These are phyloP conservation scores for Pseudois nayaur DNA, from an alignment of 2,113 vertebrate species.

Conservation along the genomic window DNA sequence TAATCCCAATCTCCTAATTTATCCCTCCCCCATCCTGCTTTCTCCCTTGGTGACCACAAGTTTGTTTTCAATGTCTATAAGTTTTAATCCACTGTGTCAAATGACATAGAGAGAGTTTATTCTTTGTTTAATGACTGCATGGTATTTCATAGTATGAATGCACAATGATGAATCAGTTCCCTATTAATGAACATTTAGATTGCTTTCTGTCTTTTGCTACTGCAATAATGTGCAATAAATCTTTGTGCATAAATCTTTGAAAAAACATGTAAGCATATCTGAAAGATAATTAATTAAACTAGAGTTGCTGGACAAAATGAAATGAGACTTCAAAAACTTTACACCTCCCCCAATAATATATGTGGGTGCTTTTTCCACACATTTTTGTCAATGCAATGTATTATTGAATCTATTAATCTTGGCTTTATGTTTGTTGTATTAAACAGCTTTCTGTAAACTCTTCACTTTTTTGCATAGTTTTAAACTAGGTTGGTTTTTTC, in stretches of 20 bases:
- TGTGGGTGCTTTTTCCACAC: neutral
- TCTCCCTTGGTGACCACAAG: neutral
- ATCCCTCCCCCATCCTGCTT: neutral
- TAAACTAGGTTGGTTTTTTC: neutral
- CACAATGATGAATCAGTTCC: neutral
- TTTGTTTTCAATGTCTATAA: neutral
- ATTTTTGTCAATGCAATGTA: neutral
- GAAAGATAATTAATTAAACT: neutral
- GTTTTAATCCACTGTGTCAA: neutral
- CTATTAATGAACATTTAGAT: neutral
- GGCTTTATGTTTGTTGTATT: neutral
- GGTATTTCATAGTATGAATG: neutral
- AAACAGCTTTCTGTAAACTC: neutral
- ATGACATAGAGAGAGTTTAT: neutral
- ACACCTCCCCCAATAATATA: neutral
- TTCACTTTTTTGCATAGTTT: neutral
- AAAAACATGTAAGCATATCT: neutral
- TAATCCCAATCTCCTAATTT: neutral
- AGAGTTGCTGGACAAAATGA: neutral
- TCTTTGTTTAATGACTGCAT: neutral
- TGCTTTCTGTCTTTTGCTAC: neutral
- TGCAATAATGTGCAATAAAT: neutral
- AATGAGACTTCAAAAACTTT: neutral
- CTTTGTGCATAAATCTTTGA: neutral
- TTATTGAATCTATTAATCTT: neutral